Base-by-base conservation (phyloP, 2,113 vertebrate species). In the Amphiprion ocellaris region DNA sequence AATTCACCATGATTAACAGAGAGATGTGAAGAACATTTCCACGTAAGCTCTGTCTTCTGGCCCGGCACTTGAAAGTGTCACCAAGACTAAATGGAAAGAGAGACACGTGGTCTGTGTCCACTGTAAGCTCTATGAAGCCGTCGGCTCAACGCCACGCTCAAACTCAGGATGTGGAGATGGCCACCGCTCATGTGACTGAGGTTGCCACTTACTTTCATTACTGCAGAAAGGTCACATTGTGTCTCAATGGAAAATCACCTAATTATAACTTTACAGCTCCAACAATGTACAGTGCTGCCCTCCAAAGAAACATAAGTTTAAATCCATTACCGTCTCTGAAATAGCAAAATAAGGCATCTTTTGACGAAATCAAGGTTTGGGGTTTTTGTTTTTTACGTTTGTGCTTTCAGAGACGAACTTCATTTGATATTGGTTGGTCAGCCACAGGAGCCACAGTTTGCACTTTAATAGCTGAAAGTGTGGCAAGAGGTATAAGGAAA, bases 191-290 rank as follows among this genome's bases (percentile, higher is more conserved):
- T 90, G 89, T 91, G 90, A 87, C 87, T 65, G 66, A 75, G 82
- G 84, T 83, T 86, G 80, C 87, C 77, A 68, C 85, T 91, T 89
- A 89, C 86, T 90, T 90, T 88, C 85, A 89, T 87, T 90, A 90
- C 91, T 73, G 77, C 82, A 88, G 87, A 93, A 94, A 95, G 95
- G 93, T 94, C 93, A 94, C 81, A 84, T 80, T 87, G 81, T 91
- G 83, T 85, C 82, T 90, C 87, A 80, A 71, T 90, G 92, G 91
- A 93, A 92, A 89, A 90, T 87, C 86, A 19, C 83, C 91, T 93
- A 91, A 95, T 92, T 92, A 92, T 91, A 92, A 93, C 91, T 93
- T 89, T 81, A 87, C 82, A 68, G 87, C 87, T 89, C 39, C 69
- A 76, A 80, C 78, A 82, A 92, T 78, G 74, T 82, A 44, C 62